A percentile compares a stretch with the other conserved stretches of the same genome.
phyloP scores from a whole-genome alignment of 2,113 vertebrate genomes.

The Nycticebus coucang region DNA sequence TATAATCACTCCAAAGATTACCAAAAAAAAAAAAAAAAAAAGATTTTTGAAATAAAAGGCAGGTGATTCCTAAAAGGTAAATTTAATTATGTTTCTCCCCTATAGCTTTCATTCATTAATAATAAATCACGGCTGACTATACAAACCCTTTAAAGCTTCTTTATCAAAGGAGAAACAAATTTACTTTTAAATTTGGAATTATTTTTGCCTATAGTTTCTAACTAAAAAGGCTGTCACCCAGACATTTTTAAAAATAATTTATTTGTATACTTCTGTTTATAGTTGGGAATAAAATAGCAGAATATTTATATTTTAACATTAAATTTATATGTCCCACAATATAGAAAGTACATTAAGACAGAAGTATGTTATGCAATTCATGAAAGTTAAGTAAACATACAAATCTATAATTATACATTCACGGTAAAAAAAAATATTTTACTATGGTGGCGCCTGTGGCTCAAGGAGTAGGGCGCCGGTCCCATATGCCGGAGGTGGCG shows the following conservation, averaged over 20 bases:
- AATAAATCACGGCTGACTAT: not conserved
- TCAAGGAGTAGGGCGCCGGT: too few relatives aligned
- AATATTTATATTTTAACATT: not conserved
- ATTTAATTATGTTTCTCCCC: not conserved
- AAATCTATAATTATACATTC: not conserved
- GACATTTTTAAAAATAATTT: not conserved
- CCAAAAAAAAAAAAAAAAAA: not conserved
- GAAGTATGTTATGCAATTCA: not conserved
- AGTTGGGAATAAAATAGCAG: not conserved
- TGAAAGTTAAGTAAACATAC: constrained; percentile 4
- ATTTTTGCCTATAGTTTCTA: not conserved
- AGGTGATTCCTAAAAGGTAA: constrained; percentile 42
- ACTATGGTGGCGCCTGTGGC: too few relatives aligned
- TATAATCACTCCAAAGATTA: not conserved
- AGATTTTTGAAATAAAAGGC: not conserved
- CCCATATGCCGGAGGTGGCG: too few relatives aligned
- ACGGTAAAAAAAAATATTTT: too few relatives aligned
- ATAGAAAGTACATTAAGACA: not conserved
- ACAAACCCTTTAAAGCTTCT: not conserved
- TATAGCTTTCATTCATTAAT: constrained; percentile 33
- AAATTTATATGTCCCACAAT: not conserved
- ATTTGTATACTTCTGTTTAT: not conserved
- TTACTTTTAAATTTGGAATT: constrained; percentile 56
- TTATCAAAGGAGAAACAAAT: constrained; percentile 20
- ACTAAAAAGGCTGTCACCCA: not conserved